Percentiles rank a stretch among this genome's conserved stretches.
Evolutionary conservation across 2,888 invertebrate genomes (phyloP).

Genomic region (Cheiracanthium punctorium): DNA sequence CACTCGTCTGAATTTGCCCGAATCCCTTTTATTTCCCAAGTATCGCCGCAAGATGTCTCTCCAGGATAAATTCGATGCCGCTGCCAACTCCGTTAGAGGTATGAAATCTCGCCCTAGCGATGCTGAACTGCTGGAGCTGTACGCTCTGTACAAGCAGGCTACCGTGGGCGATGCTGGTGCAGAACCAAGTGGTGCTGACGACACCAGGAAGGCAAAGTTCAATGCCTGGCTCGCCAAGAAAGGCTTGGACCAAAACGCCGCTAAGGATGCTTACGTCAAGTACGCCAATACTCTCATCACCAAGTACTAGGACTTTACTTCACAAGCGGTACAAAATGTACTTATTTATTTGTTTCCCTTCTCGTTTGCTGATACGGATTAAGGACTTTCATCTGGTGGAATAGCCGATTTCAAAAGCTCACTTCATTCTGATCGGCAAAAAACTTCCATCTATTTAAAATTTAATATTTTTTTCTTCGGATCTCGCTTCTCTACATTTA

Average conservation of each 20-base stretch:
- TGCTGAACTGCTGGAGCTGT: constrained; percentile 87
- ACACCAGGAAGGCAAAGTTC: constrained; percentile 97
- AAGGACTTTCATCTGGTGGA: no score
- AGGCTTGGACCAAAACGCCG: constrained; percentile 83
- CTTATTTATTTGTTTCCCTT: no score
- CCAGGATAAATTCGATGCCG: constrained; percentile 75
- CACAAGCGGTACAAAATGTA: no score
- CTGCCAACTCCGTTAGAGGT: constrained; percentile 84
- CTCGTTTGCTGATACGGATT: no score
- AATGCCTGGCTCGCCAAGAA: constrained; percentile 91
- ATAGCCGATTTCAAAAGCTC: no score
- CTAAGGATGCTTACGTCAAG: constrained; percentile 88
- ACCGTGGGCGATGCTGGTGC: constrained; percentile 89
- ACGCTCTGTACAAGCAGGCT: constrained; percentile 90
- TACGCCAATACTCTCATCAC: constrained; percentile 78
- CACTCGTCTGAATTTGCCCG: no score
- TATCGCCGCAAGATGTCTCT: no score
- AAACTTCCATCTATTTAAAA: no score
- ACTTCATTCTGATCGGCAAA: no score
- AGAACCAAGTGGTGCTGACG: constrained; percentile 92
- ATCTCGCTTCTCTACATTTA: no score
- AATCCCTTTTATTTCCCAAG: no score
- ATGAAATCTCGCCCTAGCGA: constrained; percentile 86
- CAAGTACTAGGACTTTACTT: constrained; percentile 63
- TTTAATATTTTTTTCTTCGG: no score